Evolutionary conservation across 2,797 vertebrate genomes (phyloP).

Genomic region (Luscinia luscinia): DNA sequence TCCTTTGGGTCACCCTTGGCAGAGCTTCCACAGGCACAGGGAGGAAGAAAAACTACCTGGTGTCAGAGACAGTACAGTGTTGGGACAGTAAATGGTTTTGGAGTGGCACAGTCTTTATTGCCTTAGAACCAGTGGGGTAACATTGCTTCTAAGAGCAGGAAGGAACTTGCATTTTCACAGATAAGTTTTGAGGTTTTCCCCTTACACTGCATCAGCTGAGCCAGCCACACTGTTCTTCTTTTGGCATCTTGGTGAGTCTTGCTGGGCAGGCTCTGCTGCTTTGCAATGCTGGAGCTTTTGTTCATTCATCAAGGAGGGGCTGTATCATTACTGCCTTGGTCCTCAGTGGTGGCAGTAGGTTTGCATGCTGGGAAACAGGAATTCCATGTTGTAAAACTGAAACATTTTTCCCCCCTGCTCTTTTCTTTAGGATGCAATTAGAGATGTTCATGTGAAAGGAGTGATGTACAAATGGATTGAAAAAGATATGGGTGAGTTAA

Average conservation of each 20-base stretch:
- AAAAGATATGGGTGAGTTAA: slow-evolving; percentile 81
- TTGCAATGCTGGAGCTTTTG: not conserved
- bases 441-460: slow-evolving; percentile 84
- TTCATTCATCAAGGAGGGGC: not conserved
- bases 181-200: not conserved
- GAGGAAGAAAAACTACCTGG: not conserved
- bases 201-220: not conserved
- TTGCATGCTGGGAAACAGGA: not conserved
- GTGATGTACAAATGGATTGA: slow-evolving; percentile 87
- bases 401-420: not conserved
- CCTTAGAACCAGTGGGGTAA: not conserved
- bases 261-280: not conserved
- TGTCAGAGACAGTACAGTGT: not conserved
- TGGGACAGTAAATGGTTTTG: not conserved
- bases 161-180: not conserved
- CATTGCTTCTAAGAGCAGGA: not conserved
- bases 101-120: not conserved
- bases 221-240: not conserved
- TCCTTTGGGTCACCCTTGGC: not conserved
- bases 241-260: not conserved
- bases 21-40: not conserved
- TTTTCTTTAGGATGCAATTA: slow-evolving; percentile 80
- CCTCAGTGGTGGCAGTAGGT: not conserved
- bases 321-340: not conserved
- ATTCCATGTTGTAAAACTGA: not conserved